Conservation (phyloP, 2,113 vertebrate species). For the Colius striatus region DNA sequence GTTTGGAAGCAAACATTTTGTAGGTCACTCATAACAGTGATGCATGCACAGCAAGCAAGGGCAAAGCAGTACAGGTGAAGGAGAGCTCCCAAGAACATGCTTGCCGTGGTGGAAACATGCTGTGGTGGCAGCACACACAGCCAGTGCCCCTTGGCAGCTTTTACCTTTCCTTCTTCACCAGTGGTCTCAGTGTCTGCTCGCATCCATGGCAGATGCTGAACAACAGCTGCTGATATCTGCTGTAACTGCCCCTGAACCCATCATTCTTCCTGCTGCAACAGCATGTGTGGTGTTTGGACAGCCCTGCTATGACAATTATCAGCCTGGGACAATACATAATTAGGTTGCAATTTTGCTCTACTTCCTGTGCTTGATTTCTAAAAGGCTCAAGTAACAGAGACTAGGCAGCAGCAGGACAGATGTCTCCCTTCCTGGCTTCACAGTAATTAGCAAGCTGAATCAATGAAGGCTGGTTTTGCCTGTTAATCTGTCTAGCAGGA, state of each 20-base stretch:
- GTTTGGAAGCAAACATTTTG: not conserved
- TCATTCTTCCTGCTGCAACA: not conserved
- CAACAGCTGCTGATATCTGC: not conserved
- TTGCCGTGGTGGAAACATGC: accelerated
- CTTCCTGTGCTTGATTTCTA: not conserved
- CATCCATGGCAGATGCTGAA: not conserved
- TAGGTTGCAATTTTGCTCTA: not conserved
- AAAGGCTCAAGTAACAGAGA: not conserved
- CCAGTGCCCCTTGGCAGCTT: not conserved
- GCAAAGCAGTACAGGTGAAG: not conserved
- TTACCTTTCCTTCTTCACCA: not conserved
- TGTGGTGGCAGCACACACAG: not conserved
- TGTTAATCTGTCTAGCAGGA: not conserved
- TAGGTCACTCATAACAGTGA: accelerated
- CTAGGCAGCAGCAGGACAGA: not conserved
- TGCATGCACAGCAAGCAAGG: not conserved
- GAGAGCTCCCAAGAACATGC: not conserved
- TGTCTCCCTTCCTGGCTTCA: not conserved
- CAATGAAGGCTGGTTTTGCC: not conserved
- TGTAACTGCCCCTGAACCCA: not conserved
- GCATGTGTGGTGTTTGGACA: not conserved
- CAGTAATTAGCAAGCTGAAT: not conserved
- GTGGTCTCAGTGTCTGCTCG: not conserved
- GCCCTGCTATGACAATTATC: not conserved
- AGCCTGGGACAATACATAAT: not conserved